These are phyloP conservation scores for Bothrops jararaca DNA, from an alignment of 2,113 vertebrate species.

Conservation along the genomic window DNA sequence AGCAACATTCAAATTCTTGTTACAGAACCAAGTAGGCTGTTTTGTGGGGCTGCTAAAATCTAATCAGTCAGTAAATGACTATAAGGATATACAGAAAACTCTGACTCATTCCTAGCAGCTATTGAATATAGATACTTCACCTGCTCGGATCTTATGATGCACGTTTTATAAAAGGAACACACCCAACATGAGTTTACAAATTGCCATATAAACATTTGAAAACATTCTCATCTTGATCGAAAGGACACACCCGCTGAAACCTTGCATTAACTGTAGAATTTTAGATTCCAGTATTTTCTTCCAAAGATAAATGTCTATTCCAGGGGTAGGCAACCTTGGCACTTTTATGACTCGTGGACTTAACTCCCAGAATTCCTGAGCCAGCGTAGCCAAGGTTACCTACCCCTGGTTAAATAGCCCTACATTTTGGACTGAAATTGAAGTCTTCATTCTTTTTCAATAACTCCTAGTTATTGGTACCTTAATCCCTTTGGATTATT, in stretches of 20 bases:
- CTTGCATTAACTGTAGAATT: background rate
- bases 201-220: background rate
- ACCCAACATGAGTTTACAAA: background rate
- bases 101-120: background rate
- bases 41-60: background rate
- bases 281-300: background rate
- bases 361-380: too few species aligned
- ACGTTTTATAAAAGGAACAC: background rate
- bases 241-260: background rate
- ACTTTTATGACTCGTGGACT: too few species aligned
- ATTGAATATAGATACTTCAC: background rate
- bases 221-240: background rate
- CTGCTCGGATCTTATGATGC: background rate
- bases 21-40: background rate
- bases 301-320: background rate
- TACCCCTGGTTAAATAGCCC: background rate
- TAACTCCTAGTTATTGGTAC: background rate
- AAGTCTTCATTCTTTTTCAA: background rate
- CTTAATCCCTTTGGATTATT: background rate
- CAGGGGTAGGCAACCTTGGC: too few species aligned
- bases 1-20: background rate
- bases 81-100: background rate
- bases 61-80: background rate
- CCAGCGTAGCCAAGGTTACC: too few species aligned
- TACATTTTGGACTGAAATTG: background rate